Evolutionary conservation across 1,140 invertebrate species (phyloP), one percentile per base, ranked within the genome.

Genomic region (Oreohelix idahoensis): DNA sequence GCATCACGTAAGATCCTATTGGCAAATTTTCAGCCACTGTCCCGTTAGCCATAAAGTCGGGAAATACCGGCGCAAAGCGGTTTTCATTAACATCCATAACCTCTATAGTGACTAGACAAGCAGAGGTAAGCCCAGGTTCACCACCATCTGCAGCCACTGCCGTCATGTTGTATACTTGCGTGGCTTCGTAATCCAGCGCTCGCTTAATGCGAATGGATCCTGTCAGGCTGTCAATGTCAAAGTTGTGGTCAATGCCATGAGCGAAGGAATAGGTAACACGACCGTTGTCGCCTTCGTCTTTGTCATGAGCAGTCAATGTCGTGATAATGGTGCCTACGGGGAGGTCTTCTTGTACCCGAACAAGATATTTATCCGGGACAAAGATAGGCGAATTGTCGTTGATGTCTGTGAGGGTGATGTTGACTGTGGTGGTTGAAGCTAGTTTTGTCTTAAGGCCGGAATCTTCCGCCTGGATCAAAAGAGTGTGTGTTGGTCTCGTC

Each of bases 11-110:
- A 95, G 96, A 66, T 95, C 93, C 1, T 95, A 95, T 88, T 94
- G 94, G 92, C 96, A 97, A 91, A 79, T 91, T 91, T 85, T 93
- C 92, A 29, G 86, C 85, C 15, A 93, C 90, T 73, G 85, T 88
- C 97, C 97, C 84, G 89, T 93, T 75, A n/a, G 86, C 84, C 49
- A 97, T 95, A 91, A 97, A 96, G 84, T 86, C 87, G 36, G 94
- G 94, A 91, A 99, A 99, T 58, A 94, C 92, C 0, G 98, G 98
- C 38, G 96, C 93, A 89, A 96, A 94, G 4, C 95, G 92, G 92
- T 98, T 98, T 92, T 98, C 97, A 90, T 98, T 97, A 20, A 99
- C 97, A 93, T 99, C 97, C 69, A 97, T 95, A 36, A 99, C 95
- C 91, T 98, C 96, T 11, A 99, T 95, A 79, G 90, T 89, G 29